Evolutionary conservation across 37 sponge, comb jelly and placozoan genomes (phyloP).

Genomic region (Aplysina aerophoba): DNA sequence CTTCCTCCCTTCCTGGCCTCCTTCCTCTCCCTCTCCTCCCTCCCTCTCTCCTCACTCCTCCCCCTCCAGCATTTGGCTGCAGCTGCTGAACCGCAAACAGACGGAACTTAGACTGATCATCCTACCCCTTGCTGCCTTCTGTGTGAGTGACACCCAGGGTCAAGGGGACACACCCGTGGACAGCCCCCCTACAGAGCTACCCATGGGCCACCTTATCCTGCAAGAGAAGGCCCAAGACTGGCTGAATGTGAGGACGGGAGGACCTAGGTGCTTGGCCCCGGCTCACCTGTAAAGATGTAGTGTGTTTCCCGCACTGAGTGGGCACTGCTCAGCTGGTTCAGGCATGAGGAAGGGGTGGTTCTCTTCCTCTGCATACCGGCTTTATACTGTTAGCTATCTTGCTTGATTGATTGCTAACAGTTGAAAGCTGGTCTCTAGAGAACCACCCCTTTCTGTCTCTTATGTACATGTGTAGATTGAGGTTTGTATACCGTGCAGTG

Average conservation of each 20-base stretch:
- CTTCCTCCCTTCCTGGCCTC: neutral
- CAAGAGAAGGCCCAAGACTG: constrained; percentile 52
- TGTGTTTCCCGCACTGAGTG: too few relatives aligned
- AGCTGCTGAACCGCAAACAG: constrained; percentile 65
- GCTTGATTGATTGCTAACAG: too few relatives aligned
- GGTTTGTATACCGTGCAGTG: too few relatives aligned
- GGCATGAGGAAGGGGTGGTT: too few relatives aligned
- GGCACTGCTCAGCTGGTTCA: too few relatives aligned
- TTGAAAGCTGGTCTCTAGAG: too few relatives aligned
- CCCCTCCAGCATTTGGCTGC: constrained; percentile 52
- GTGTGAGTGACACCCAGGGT: constrained; percentile 15
- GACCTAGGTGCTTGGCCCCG: too few relatives aligned
- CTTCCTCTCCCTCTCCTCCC: neutral
- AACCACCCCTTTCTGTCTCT: too few relatives aligned
- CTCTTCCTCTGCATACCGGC: too few relatives aligned
- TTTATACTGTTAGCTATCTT: too few relatives aligned
- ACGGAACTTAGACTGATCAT: constrained; percentile 44
- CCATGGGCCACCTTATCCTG: constrained; percentile 43
- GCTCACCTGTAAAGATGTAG: too few relatives aligned
- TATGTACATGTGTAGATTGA: too few relatives aligned
- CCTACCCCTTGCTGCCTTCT: constrained; percentile 41
- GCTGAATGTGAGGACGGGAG: constrained; percentile 56
- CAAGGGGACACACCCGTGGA: constrained; percentile 26
- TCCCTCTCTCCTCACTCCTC: neutral
- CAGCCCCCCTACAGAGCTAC: constrained; percentile 1